A percentile compares a stretch with the other conserved stretches of the same genome.
Evolutionary conservation across 2,113 vertebrate genomes (phyloP).

Genomic region (Silurus asotus): DNA sequence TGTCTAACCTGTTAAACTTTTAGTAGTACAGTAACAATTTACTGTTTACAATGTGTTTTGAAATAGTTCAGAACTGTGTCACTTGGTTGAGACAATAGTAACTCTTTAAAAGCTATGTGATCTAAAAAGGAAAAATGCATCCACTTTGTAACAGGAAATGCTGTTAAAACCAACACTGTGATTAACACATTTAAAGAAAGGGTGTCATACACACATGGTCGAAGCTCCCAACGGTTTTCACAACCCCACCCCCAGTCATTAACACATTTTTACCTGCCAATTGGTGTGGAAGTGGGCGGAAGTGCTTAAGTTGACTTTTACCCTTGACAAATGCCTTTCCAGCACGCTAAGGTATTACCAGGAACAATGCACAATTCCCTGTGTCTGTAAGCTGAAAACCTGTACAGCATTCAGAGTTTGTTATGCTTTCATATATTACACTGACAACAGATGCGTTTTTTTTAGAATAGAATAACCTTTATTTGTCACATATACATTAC

Average conservation of each 20-base stretch:
- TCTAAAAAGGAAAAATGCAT: background rate
- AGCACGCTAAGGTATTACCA: background rate
- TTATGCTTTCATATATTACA: background rate
- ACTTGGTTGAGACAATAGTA: background rate
- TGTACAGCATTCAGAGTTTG: background rate
- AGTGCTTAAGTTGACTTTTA: background rate
- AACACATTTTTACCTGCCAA: slow-evolving; percentile 18
- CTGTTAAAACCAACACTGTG: background rate
- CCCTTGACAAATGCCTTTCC: background rate
- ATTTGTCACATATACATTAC: no score
- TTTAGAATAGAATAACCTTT: no score
- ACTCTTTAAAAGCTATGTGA: background rate
- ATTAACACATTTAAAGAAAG: slow-evolving; percentile 20
- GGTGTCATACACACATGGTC: slow-evolving; percentile 1
- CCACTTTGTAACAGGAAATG: background rate
- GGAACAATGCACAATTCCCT: background rate
- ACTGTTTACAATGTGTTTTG: background rate
- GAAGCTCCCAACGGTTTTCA: background rate
- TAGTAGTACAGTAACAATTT: background rate
- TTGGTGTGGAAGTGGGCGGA: slow-evolving; percentile 2
- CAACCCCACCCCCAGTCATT: background rate
- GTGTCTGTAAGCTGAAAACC: background rate
- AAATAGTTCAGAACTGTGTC: background rate
- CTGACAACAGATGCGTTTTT: background rate
- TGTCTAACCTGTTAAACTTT: background rate